These are phyloP conservation scores for Neolamprologus toae DNA, from an alignment of 2,113 vertebrate species.

Conservation along the genomic window DNA sequence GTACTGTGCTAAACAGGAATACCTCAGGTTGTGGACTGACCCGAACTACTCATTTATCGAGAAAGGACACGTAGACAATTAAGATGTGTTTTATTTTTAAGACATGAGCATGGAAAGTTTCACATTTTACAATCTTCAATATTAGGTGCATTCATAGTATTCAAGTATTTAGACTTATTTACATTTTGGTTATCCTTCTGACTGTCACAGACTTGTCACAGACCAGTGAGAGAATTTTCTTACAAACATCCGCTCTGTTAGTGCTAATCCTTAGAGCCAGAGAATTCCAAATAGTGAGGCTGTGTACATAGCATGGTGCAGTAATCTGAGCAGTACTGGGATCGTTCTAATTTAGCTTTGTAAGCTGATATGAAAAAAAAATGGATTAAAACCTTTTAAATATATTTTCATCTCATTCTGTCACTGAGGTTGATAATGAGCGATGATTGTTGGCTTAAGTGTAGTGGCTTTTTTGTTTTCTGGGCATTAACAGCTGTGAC, in stretches of 20 bases:
- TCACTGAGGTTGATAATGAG: not conserved
- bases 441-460: not conserved
- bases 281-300: not conserved
- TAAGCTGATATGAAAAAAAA: not conserved
- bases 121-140: not conserved
- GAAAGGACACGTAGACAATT: not conserved
- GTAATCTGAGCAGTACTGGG: not conserved
- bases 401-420: not conserved
- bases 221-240: not conserved
- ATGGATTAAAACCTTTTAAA: not conserved
- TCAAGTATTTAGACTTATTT: not conserved
- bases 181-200: not conserved
- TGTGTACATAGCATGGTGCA: not conserved
- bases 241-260: not conserved
- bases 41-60: not conserved
- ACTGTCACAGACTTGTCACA: not conserved
- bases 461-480: not conserved
- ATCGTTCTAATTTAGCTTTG: not conserved
- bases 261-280: not conserved
- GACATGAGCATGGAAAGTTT: not conserved
- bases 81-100: not conserved
- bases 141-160: not conserved
- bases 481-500: not conserved
- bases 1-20: not conserved
- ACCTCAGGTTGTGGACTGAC: not conserved